Conservation (phyloP, 2,113 vertebrate genomes). For the Alligator sinensis region DNA sequence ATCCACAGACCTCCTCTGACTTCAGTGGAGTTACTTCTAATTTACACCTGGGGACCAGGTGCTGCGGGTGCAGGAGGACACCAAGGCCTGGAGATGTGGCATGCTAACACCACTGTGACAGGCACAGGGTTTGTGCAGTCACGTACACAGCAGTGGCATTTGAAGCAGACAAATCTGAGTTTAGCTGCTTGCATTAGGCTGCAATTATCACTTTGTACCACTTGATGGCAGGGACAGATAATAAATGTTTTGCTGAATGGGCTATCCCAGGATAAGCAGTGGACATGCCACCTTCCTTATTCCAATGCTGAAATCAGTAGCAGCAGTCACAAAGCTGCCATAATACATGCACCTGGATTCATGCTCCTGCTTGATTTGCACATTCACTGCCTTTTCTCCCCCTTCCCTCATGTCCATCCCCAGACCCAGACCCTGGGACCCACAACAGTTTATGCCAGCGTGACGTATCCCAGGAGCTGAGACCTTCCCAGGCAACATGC, state of each 20-base stretch:
- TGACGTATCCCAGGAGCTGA: slow-evolving; percentile 1
- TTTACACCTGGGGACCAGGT: background rate
- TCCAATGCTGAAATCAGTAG: background rate
- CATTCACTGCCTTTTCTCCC: background rate
- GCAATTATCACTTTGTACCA: too few species aligned
- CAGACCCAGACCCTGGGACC: background rate
- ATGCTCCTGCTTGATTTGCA: background rate
- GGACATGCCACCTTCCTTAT: background rate
- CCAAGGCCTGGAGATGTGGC: too few species aligned
- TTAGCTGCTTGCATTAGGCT: too few species aligned
- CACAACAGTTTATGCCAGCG: background rate
- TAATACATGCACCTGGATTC: background rate
- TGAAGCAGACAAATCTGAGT: too few species aligned
- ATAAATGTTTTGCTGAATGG: too few species aligned
- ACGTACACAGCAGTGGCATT: too few species aligned
- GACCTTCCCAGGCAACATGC: background rate
- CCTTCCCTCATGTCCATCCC: accelerated
- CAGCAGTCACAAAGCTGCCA: background rate
- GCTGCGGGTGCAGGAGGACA: background rate
- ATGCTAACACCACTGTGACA: too few species aligned
- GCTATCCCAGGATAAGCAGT: too few species aligned
- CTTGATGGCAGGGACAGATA: too few species aligned
- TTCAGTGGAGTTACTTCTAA: background rate
- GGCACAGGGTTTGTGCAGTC: too few species aligned
- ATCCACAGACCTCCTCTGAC: background rate